Base-by-base conservation (phyloP, 2,888 invertebrate genomes). In the Brachyptera putata region DNA sequence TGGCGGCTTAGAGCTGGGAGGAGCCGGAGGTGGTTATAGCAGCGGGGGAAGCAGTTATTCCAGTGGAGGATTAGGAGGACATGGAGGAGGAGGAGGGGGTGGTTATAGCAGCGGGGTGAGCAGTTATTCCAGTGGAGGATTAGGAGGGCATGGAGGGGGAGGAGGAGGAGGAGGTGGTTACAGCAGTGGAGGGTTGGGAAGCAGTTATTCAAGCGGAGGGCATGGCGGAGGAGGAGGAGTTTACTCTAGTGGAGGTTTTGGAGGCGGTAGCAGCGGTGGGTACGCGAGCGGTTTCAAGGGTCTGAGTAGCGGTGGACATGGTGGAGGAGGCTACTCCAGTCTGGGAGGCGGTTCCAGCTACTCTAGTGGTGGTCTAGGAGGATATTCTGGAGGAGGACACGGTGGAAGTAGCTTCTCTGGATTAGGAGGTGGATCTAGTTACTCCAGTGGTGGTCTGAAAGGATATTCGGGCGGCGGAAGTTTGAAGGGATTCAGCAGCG, bases 401-500 rank as follows among this genome's bases (percentile, higher is more conserved):
- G n/a, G 30, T 7, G 48, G 48, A 26, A 48, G 57, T 13, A 16
- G 25, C 41, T 9, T 13, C 26, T 16, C 21, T 7, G 46, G 57
- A 5, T 3, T 11, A 14, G 36, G 46, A 1, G 43, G 43, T 26
- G 48, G 57, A 7, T 13, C 14, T 21, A 48, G 30, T 30, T 25
- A 37, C 14, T 53, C 30, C 16, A 37, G 39, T n/a, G 25, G 57
- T 7, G 30, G 30, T 30, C 5, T 16, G 14, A 11, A 21, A 2
- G 53, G 53, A 34, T 16, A 22, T 3, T 18, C 26, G 3, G 49
- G 57, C 21, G 57, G 49, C 18, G 18, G 21, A n/a, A 26, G 46
- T 1, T 60, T 36, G 14, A 36, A 34, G 46, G 56, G 56, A 24
- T 56, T 60, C 1, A 46, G 46, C 0, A 56, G 30, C 1, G 60